A percentile compares a stretch with the other conserved stretches of the same genome.
These are phyloP conservation scores for Morpho helenor DNA, from an alignment of 2,888 invertebrate species.

Conservation along the genomic window DNA sequence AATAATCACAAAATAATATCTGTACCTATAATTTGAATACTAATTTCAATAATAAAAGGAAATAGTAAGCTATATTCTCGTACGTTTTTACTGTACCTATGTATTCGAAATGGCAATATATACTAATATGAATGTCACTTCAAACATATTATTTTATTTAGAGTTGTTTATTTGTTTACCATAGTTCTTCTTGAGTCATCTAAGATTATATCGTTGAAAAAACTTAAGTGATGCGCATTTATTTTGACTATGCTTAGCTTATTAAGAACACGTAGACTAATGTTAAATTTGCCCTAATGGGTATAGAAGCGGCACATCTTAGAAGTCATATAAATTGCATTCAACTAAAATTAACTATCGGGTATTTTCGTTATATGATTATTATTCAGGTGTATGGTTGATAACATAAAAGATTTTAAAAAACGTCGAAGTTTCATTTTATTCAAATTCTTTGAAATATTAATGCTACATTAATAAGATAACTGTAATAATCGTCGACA, in stretches of 20 bases:
- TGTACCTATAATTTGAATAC: no score
- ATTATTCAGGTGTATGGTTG: slow-evolving; percentile 15
- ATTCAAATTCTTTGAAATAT: slow-evolving; percentile 13
- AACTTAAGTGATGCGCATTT: neutral
- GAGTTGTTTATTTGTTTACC: neutral
- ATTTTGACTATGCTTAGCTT: slow-evolving; percentile 32
- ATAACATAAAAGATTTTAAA: slow-evolving; percentile 30
- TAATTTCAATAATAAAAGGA: no score
- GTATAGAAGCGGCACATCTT: neutral
- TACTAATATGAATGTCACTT: no score
- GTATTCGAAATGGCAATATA: no score
- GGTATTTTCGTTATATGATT: slow-evolving; percentile 2
- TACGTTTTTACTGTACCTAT: no score
- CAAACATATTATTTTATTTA: neutral
- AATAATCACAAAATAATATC: no score
- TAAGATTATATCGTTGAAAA: neutral
- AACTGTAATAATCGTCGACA: slow-evolving; percentile 9
- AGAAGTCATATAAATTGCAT: neutral
- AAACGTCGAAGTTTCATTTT: slow-evolving; percentile 32
- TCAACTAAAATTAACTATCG: neutral
- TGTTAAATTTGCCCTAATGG: neutral
- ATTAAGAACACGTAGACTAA: slow-evolving; percentile 27
- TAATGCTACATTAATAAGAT: slow-evolving; percentile 14
- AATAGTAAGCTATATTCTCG: no score
- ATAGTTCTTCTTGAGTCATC: neutral